A percentile compares a stretch with the other conserved stretches of the same genome.
Conservation (phyloP, 2,113 vertebrate species). For the Oceanodroma tethys region DNA sequence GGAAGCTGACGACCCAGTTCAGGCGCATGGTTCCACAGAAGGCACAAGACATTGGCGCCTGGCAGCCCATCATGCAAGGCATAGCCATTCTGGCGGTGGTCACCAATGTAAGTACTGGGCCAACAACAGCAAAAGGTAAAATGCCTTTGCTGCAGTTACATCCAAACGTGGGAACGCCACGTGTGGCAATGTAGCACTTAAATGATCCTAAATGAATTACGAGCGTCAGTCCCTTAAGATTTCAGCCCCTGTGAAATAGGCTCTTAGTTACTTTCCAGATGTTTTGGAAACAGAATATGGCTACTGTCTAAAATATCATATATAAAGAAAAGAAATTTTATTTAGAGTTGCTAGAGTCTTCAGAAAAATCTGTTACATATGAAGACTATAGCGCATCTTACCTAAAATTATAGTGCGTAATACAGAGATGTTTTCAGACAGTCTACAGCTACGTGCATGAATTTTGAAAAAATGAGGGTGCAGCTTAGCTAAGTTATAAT, state of each 20-base stretch:
- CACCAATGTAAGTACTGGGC: constrained; percentile 82
- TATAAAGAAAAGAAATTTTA: background rate
- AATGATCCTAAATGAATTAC: background rate
- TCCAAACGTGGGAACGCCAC: background rate
- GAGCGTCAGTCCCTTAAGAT: background rate
- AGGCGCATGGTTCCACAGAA: constrained; percentile 88
- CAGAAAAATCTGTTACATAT: background rate
- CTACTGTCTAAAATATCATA: background rate
- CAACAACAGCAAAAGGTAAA: background rate
- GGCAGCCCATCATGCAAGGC: constrained; percentile 94
- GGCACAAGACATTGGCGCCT: constrained; percentile 89
- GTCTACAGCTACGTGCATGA: background rate
- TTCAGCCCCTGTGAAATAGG: background rate
- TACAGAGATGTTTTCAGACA: background rate
- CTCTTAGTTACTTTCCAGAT: background rate
- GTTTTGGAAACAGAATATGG: background rate
- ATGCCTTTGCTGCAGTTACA: background rate
- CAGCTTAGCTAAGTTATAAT: background rate
- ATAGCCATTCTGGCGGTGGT: constrained; percentile 89
- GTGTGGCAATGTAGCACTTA: background rate
- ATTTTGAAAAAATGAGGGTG: background rate
- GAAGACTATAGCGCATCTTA: background rate
- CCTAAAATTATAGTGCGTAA: background rate
- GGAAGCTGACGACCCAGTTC: constrained; percentile 92
- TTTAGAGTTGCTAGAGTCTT: background rate